Base-by-base conservation (phyloP, 2,888 invertebrate genomes). In the Xanthorhoe designata region DNA sequence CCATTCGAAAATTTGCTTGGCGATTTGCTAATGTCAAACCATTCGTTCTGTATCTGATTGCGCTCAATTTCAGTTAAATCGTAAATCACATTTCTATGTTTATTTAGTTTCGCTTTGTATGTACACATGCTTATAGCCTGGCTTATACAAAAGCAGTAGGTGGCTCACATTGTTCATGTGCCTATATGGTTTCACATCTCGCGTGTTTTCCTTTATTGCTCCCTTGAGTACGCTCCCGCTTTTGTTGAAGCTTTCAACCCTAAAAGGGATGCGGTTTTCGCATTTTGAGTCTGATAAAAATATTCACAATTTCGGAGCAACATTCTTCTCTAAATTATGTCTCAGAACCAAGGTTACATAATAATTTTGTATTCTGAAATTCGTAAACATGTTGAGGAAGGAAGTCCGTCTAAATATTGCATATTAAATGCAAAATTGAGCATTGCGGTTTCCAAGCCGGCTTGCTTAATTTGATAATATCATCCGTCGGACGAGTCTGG, bases 181-280 rank as follows among this genome's bases (percentile, higher is more conserved):
- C 73, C 62, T 63, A 61, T 67, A 64, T 70, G 66, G 66, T 69
- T 75, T 59, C 71, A 71, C 61, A 69, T 77, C 73, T 70, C 70
- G 61, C 63, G 71, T 73, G 42, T 51, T 52, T 59, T 66, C 32
- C 54, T 51, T 74, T 79, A 81, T 76, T 71, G 74, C 75, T 80
- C 84, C 81, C 84, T 63, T 50, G 83, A 78, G 81, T 69, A 70
- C 70, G 69, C 72, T 78, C 74, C 64, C 73, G 74, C 72, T 80
- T 78, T 76, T 76, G 76, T 78, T 76, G 60, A 66, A 66, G 69
- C 73, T 72, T 64, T 69, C 72, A 69, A 68, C 65, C 58, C 67
- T 76, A 70, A 79, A 79, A 75, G 78, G 75, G 73, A 72, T 75
- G 68, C 72, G 72, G 75, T 72, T 71, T 72, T 74, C 61, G 57